phyloP scores from a whole-genome alignment of 1,140 invertebrate species.

The Drusus annulatus region DNA sequence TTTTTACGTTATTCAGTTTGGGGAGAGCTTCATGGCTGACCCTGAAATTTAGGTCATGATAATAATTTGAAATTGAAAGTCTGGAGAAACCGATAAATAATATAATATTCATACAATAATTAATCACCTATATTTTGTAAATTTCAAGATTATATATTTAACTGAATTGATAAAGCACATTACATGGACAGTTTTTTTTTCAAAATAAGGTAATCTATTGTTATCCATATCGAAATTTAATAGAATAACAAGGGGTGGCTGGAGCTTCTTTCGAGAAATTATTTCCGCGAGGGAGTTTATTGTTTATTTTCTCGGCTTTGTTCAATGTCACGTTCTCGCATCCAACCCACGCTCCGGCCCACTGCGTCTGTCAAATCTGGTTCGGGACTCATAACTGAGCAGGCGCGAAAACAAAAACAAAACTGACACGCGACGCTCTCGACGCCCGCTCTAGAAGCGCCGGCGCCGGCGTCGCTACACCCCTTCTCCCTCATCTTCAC shows the following conservation, averaged over 20 bases:
- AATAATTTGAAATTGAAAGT: no score
- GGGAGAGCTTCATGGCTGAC: no score
- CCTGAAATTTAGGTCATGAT: no score
- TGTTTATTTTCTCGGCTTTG: slow-evolving; percentile 24
- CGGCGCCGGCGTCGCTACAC: not conserved
- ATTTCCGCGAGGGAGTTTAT: not conserved
- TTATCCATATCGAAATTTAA: not conserved
- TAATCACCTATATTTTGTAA: no score
- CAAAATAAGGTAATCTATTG: not conserved
- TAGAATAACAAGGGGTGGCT: not conserved
- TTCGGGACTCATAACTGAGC: slow-evolving; percentile 33
- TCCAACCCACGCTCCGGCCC: slow-evolving; percentile 10
- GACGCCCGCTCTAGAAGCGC: not conserved
- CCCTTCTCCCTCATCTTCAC: not conserved
- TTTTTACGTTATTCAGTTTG: no score
- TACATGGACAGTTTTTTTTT: not conserved
- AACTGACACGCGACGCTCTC: slow-evolving; percentile 1
- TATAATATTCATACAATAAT: no score
- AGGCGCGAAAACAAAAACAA: slow-evolving; percentile 31
- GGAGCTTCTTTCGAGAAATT: not conserved
- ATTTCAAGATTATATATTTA: no score
- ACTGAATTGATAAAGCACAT: no score
- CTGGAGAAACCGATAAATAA: no score
- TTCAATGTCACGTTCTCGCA: slow-evolving; percentile 44
- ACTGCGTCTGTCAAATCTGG: slow-evolving; percentile 45